These are phyloP conservation scores for Saturnia pavonia DNA, from an alignment of 2,888 invertebrate genomes.

Conservation along the genomic window DNA sequence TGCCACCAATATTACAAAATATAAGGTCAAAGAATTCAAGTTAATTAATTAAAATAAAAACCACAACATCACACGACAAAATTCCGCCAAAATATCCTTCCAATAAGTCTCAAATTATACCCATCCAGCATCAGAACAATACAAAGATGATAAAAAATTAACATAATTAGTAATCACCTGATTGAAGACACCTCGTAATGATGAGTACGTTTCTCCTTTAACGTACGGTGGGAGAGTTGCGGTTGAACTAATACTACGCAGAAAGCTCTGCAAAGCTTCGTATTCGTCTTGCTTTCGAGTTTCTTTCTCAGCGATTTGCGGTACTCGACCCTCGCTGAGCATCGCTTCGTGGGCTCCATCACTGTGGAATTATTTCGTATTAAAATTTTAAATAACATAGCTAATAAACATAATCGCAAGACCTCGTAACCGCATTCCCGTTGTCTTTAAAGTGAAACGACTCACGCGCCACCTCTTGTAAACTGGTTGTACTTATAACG, in stretches of 20 bases:
- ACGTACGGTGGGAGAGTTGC: conserved; percentile 76
- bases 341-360: conserved; percentile 78
- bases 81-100: too few relatives aligned
- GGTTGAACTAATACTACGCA: conserved; percentile 77
- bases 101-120: background rate
- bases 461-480: too few relatives aligned
- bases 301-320: conserved; percentile 58
- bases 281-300: conserved; percentile 66
- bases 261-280: conserved; percentile 74
- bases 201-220: conserved; percentile 76
- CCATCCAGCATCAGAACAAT: background rate
- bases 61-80: too few relatives aligned
- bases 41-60: too few relatives aligned
- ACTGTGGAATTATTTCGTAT: conserved; percentile 39
- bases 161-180: conserved; percentile 50
- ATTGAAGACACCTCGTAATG: conserved; percentile 70
- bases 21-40: too few relatives aligned
- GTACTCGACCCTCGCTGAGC: conserved; percentile 54
- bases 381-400: background rate
- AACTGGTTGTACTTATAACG: too few relatives aligned
- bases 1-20: too few relatives aligned
- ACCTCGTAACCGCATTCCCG: too few relatives aligned
- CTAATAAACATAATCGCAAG: too few relatives aligned
- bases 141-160: background rate
- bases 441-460: too few relatives aligned